Evolutionary conservation across 2,113 vertebrate species (phyloP), one percentile per base, ranked within the genome.

Genomic region (Stigmatopora nigra): DNA sequence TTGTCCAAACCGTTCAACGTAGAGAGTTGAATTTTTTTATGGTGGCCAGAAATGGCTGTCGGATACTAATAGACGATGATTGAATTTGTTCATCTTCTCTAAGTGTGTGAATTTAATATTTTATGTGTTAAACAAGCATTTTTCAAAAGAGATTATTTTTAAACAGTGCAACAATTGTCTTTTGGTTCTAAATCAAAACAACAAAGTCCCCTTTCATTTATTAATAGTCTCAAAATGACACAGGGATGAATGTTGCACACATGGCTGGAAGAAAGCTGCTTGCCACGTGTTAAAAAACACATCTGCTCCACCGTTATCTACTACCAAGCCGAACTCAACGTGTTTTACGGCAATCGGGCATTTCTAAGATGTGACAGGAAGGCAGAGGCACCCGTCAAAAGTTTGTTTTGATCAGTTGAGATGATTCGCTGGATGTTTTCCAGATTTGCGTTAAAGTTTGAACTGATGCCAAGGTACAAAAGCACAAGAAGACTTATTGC

Each of bases 391-490:
- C 67, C 55, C 61, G 44, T 81, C 80, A 80, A 78, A 67, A 77
- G 46, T 64, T 53, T 80, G 82, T 71, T 78, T 87, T 86, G 80
- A 87, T 86, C 73, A 49, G 36, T 53, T 72, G 68, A 71, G 64
- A 78, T 80, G 82, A 80, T 25, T 53, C 68, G 52, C 72, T 75
- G 62, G 64, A 78, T 71, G 66, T 75, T 75, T 79, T 73, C 73
- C 31, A 78, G 72, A 77, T 10, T 70, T 68, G 63, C 78, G 70
- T 68, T 63, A 47, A 55, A 61, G 70, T 86, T 78, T 89, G 81
- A 83, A 79, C 80, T 68, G 67, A 52, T 75, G 79, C 83, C 82
- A 86, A 65, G 61, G 48, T 59, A 78, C 71, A 70, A 70, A 68
- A 60, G 48, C 22, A 72, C 68, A 72, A 72, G 70, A 72, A 75